Evolutionary conservation across 1,140 invertebrate species (phyloP), one percentile per base, ranked within the genome.

Genomic region (Tetragnatha versicolor): DNA sequence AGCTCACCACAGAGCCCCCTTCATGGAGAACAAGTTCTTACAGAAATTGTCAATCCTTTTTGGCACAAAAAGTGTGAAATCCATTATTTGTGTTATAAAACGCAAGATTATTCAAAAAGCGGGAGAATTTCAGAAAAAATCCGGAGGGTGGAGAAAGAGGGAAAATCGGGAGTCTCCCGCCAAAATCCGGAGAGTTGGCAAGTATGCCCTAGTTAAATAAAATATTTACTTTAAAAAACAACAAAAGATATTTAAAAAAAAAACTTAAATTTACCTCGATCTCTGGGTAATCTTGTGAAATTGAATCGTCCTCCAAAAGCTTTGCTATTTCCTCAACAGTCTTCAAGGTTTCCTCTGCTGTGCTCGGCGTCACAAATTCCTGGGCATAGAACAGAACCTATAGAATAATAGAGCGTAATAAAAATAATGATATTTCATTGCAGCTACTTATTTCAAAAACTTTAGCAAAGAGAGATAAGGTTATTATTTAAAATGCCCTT

Each of bases 341-440:
- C 4, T 49, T 47, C 27, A 66, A 2, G 12, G 0, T 66, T 27
- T 66, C 39, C 20, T 66, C 63, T 66, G 45, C 63, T 17, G 22
- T 20, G 10, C 39, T 25, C 4, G 39, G 20, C 6, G 63, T n/a
- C 1, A 45, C 10, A 14, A 42, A 66, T 25, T 66, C 63, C 20
- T 66, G 63, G 29, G 39, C 31, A n/a, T 39, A 66, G 39, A 66
- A 66, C 4, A 47, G 27, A 27, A 47, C 35, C 63, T 66, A 25
- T 1, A 20, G 10, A 2, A 63, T 39, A 63, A 63, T 20, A 58
- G 9, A n/a, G n/a, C n/a, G n/a, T n/a, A n/a, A n/a, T n/a, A n/a
- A n/a, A n/a, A n/a, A n/a, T n/a, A n/a, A n/a, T n/a, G n/a, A n/a
- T n/a, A n/a, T n/a, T n/a, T n/a, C n/a, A n/a, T n/a, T n/a, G n/a